Base-by-base conservation (phyloP, 2,888 invertebrate genomes). In the Parnassius orleans region DNA sequence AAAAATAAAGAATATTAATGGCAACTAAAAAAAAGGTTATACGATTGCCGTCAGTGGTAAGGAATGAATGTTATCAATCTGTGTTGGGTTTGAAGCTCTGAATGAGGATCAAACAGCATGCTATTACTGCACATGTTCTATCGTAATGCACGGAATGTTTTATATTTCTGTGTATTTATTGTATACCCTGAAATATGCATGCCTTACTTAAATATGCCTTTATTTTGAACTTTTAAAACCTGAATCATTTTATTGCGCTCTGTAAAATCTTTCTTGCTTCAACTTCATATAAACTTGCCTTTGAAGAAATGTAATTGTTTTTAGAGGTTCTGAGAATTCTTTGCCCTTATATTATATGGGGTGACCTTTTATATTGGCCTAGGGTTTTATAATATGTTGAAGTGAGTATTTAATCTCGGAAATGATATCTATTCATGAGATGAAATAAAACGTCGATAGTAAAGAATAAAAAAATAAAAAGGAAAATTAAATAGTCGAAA, bases 11-110 rank as follows among this genome's bases (percentile, higher is more conserved):
- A 53, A 14, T 54, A 63, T 71, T 65, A 65, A 74, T 74, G 73
- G 83, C 89, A 79, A 83, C 80, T 74, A 90, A 88, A 89, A 89
- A 86, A 85, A 87, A 84, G 80, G 81, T 90, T 80, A 83, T 87
- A 70, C 88, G 89, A 74, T 90, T 90, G 87, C 90, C 90, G 74
- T 90, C 90, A 73, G 90, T 90, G 90, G 90, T 90, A 90, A 90
- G 90, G 69, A 64, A 67, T 68, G 61, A 63, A 57, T 69, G 62
- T 59, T 59, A 56, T 46, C 12, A 46, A 46, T 48, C 14, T 68
- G 66, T 67, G 58, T 53, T 47, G 53, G 42, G 10, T 57, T 53
- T 10, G 61, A 57, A 59, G 43, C 64, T 66, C 65, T 69, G 63
- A 64, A 68, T 66, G 67, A 63, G 66, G 9, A 24, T 51, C 15